Evolutionary conservation across 2,797 vertebrate species (phyloP), one percentile per base, ranked within the genome.

Genomic region (Enteromius radiatus): DNA sequence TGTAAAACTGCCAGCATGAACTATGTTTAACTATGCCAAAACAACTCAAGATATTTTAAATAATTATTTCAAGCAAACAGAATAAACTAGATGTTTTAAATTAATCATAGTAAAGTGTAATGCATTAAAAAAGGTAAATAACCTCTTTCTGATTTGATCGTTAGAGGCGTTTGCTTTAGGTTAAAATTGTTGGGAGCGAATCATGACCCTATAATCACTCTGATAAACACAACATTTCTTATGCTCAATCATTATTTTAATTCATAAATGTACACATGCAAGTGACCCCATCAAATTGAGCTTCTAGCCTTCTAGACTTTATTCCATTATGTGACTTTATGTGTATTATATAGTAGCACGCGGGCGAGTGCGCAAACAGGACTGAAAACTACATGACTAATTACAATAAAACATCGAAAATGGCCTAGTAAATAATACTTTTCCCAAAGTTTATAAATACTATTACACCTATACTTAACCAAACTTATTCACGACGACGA

Each of bases 231-330:
- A 23, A 36, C 61, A 56, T 47, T 19, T 11, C 8, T 14, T 1
- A 47, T 43, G 47, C 26, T 74, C n/a, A 64, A 49, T 64, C 15
- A 28, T 28, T 74, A 14, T 49, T 74, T 63, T 26, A 49, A 64
- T 63, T 1, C 3, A 38, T 9, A 9, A 47, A 49, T 12, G 8
- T 23, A 81, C 54, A 61, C 61, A 21, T 38, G 8, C 43, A 78
- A 56, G 77, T 80, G 64, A 69, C 33, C 49, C 14, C 7, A 38
- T 5, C 10, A 68, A 41, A 56, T 68, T 7, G 28, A 10, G n/a
- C 47, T 69, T 15, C 19, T 45, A 80, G 10, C 2, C 5, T 31
- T 78, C 6, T 21, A n/a, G 23, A 65, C 26, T 36, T 78, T n/a
- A n/a, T 47, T 31, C 41, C 3, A 52, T 52, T 33, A 75, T 11